A percentile compares a stretch with the other conserved stretches of the same genome.
Conservation (phyloP, 2,888 invertebrate species). For the Priocnemis perturbator region DNA sequence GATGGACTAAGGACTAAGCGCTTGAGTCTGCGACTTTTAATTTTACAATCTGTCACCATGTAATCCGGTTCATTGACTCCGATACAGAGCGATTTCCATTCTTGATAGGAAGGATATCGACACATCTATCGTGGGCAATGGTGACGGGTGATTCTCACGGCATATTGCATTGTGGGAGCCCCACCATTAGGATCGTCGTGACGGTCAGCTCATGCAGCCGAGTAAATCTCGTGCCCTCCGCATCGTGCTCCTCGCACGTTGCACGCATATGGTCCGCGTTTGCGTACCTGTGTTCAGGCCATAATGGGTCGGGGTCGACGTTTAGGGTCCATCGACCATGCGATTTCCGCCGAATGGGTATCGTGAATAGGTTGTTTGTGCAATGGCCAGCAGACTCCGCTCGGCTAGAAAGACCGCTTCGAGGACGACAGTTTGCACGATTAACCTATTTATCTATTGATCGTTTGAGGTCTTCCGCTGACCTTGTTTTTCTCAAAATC, state of each 20-base stretch:
- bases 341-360: slow-evolving; percentile 59
- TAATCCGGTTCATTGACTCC: slow-evolving; percentile 35
- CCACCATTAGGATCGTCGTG: not conserved
- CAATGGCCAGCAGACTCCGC: slow-evolving; percentile 10
- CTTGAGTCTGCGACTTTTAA: slow-evolving; percentile 8
- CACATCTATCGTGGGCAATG: no score
- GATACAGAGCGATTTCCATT: slow-evolving; percentile 35
- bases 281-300: slow-evolving; percentile 4
- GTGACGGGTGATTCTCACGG: slow-evolving; percentile 8
- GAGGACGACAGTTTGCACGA: slow-evolving; percentile 35
- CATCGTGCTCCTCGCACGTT: no score
- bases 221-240: no score
- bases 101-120: slow-evolving; percentile 14
- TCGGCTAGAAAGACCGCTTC: slow-evolving; percentile 37
- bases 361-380: slow-evolving; percentile 52
- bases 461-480: slow-evolving; percentile 45
- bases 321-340: slow-evolving; percentile 57
- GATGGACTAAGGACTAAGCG: no score
- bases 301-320: slow-evolving; percentile 48
- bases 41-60: slow-evolving; percentile 18
- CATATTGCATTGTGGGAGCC: slow-evolving; percentile 11
- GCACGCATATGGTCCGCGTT: no score
- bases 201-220: not conserved
- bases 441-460: slow-evolving; percentile 60
- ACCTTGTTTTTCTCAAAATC: slow-evolving; percentile 49